Evolutionary conservation across 2,797 vertebrate genomes (phyloP).

Genomic region (Emys orbicularis): DNA sequence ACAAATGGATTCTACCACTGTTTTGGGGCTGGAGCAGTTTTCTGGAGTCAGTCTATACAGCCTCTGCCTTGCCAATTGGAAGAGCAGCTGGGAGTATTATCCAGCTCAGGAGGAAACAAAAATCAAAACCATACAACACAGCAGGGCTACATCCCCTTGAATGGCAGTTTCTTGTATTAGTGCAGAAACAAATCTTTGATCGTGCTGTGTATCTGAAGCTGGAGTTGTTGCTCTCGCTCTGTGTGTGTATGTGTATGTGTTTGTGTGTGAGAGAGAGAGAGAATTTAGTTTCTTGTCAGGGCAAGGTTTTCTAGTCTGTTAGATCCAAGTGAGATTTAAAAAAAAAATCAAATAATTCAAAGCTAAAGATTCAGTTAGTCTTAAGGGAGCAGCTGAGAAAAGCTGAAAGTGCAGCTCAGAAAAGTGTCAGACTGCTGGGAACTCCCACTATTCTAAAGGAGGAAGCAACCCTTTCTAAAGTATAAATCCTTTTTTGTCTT

Average conservation of each 20-base stretch:
- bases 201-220: neutral
- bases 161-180: neutral
- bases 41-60: neutral
- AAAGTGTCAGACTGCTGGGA: neutral
- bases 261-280: neutral
- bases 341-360: neutral
- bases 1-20: neutral
- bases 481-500: neutral
- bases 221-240: neutral
- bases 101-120: neutral
- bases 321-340: neutral
- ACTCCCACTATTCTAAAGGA: neutral
- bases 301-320: neutral
- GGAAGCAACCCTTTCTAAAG: neutral
- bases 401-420: neutral
- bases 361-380: neutral
- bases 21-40: neutral
- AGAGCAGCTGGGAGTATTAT: neutral
- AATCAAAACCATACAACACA: neutral
- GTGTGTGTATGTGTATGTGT: neutral
- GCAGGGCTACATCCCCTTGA: neutral
- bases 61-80: neutral
- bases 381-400: neutral
- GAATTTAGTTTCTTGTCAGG: neutral
- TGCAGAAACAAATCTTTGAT: neutral